Percentiles rank a stretch among this genome's conserved stretches.
Conservation (phyloP, 2,888 invertebrate species). For the Drosophila rellima region DNA sequence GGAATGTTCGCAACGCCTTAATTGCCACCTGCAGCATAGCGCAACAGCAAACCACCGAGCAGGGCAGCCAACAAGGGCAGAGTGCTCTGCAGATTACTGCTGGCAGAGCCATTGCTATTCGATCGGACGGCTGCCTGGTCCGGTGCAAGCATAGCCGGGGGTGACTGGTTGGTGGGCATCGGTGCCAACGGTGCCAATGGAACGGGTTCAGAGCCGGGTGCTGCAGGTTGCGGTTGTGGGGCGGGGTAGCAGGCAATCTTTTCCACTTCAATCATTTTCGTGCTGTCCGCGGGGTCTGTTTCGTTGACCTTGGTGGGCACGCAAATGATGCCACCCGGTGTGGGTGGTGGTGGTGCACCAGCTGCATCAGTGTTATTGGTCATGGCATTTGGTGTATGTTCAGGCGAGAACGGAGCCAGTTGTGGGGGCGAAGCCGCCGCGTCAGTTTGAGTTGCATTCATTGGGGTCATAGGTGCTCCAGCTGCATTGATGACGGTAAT, state of each 20-base stretch:
- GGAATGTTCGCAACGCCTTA: constrained; percentile 36
- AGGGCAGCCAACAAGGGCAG: constrained; percentile 17
- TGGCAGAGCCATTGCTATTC: constrained; percentile 32
- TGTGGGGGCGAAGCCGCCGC: constrained; percentile 56
- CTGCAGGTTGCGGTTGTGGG: constrained; percentile 71
- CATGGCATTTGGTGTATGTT: constrained; percentile 51
- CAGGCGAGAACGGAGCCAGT: constrained; percentile 58
- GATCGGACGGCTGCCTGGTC: constrained; percentile 72
- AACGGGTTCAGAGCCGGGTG: constrained; percentile 61
- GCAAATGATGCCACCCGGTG: constrained; percentile 83
- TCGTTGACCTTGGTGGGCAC: constrained; percentile 83
- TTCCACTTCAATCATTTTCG: constrained; percentile 82
- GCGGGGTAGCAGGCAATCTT: constrained; percentile 84
- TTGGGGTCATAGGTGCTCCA: constrained; percentile 58
- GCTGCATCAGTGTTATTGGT: constrained; percentile 51
- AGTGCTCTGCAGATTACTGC: background rate
- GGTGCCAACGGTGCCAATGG: constrained; percentile 71
- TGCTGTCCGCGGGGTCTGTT: constrained; percentile 84
- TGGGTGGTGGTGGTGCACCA: constrained; percentile 58
- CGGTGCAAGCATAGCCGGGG: constrained; percentile 60
- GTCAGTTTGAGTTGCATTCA: constrained; percentile 48
- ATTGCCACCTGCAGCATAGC: constrained; percentile 35
- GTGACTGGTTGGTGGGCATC: constrained; percentile 57
- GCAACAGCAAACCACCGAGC: constrained; percentile 25
- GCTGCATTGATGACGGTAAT: constrained; percentile 75